Base-by-base conservation (phyloP, 2,797 vertebrate species). In the Bradypus variegatus region DNA sequence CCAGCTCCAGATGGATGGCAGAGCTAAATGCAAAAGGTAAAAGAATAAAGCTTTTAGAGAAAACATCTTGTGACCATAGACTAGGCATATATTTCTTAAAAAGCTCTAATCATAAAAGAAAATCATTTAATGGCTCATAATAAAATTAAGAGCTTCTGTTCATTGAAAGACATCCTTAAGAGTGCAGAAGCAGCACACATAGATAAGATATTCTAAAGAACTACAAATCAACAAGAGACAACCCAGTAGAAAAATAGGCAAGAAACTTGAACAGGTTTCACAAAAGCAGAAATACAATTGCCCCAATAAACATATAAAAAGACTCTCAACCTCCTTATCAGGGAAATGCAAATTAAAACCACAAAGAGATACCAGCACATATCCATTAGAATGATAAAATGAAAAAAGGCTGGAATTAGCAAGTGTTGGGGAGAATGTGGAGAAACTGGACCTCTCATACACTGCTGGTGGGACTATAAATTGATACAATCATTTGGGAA, bases 81-180 rank as follows among this genome's bases (percentile, higher is more conserved):
- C 16, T 41, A 88, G 67, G n/a, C 14, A 90, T 75, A 64, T 88
- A 83, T 65, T 83, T 91, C 60, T 50, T 90, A 58, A 62, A 88
- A 91, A 89, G 19, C 31, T 81, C 58, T 91, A 69, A 77, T 31
- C 18, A 89, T 62, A 72, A 45, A 92, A 91, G 8, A 92, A 81
- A 90, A 78, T 55, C 9, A 6, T 48, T 87, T 88, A 76, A 53
- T 88, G 14, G 2, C 87, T 85, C 73, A 53, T 73, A 60, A 67
- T 41, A 91, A 90, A 91, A 58, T 67, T 78, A 93, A 83, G 81
- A 87, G 55, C 21, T 90, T 87, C 55, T 94, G 65, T 70, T 92
- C 48, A 90, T 21, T 93, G 50, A 88, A 78, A 90, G 60, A 77
- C 58, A 11, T 3, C 29, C 9, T 64, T 64, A 31, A 92, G 62